A percentile compares a stretch with the other conserved stretches of the same genome.
Conservation (phyloP, 2,113 vertebrate genomes). For the Thomomys bottae region DNA sequence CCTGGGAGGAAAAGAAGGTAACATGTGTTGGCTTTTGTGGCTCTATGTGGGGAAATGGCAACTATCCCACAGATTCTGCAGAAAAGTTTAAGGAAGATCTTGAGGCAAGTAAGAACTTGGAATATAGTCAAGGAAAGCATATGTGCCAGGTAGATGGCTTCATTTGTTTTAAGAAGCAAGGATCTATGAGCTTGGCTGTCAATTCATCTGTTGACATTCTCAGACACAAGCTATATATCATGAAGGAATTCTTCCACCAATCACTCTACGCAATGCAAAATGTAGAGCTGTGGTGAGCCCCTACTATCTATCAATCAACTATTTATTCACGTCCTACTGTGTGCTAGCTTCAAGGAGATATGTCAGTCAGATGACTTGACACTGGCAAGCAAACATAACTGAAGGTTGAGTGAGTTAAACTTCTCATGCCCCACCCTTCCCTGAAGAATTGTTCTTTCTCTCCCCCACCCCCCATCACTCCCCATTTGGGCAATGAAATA, state of each 20-base stretch:
- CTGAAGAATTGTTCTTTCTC: neutral
- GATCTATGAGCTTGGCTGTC: conserved; percentile 53
- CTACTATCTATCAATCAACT: conserved; percentile 54
- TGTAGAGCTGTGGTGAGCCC: conserved; percentile 22
- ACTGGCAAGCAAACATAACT: neutral
- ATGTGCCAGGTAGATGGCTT: conserved; percentile 32
- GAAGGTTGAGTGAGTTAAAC: neutral
- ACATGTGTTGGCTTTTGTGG: neutral
- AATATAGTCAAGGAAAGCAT: neutral
- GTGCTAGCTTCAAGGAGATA: conserved; percentile 14
- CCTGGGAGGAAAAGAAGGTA: neutral
- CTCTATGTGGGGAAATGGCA: conserved; percentile 43
- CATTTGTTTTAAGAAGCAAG: conserved; percentile 57
- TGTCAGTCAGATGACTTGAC: neutral
- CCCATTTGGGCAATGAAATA: neutral
- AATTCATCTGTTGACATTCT: conserved; percentile 55
- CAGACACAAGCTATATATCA: conserved; percentile 57
- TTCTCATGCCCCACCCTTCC: neutral
- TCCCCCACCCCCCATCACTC: neutral
- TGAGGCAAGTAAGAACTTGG: neutral
- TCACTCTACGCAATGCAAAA: conserved; percentile 47
- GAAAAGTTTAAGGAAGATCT: conserved; percentile 8
- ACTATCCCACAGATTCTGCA: neutral
- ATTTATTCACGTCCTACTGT: conserved; percentile 44
- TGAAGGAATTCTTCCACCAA: conserved; percentile 40